Conservation (phyloP, 2,888 invertebrate genomes). For the Chrysomela aeneicollis region DNA sequence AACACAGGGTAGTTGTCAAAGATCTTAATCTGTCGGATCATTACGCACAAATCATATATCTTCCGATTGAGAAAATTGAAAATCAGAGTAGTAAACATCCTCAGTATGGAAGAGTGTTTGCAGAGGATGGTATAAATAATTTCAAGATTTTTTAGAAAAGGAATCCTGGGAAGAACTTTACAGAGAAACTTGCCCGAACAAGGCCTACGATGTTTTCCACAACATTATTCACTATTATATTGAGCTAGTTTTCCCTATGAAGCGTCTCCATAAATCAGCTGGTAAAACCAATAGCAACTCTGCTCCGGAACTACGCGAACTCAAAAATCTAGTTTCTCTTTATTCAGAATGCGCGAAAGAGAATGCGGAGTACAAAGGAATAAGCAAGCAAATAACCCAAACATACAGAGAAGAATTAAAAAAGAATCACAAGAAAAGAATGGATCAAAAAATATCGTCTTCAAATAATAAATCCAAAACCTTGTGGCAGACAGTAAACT, state of each 20-base stretch:
- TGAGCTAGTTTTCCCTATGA: neutral
- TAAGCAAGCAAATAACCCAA: neutral
- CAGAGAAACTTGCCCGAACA: too few relatives aligned
- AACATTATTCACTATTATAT: neutral
- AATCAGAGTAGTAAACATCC: neutral
- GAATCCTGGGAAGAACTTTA: neutral
- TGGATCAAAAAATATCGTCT: neutral
- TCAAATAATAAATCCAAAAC: neutral
- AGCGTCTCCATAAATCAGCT: neutral
- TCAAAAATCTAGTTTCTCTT: too few relatives aligned
- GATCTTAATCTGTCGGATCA: neutral
- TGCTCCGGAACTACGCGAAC: too few relatives aligned
- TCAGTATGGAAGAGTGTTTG: neutral
- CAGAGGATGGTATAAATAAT: neutral
- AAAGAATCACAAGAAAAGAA: neutral
- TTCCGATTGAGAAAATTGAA: neutral
- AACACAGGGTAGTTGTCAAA: neutral
- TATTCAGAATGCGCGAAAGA: too few relatives aligned
- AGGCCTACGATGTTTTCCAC: neutral
- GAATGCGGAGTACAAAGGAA: neutral
- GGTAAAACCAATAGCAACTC: too few relatives aligned
- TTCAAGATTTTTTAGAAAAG: neutral
- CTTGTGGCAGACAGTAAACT: neutral
- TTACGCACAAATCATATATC: constrained; percentile 1
- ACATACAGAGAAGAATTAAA: neutral